Evolutionary conservation across 2,113 vertebrate genomes (phyloP), one percentile per base, ranked within the genome.

Genomic region (Neogobius melanostomus): DNA sequence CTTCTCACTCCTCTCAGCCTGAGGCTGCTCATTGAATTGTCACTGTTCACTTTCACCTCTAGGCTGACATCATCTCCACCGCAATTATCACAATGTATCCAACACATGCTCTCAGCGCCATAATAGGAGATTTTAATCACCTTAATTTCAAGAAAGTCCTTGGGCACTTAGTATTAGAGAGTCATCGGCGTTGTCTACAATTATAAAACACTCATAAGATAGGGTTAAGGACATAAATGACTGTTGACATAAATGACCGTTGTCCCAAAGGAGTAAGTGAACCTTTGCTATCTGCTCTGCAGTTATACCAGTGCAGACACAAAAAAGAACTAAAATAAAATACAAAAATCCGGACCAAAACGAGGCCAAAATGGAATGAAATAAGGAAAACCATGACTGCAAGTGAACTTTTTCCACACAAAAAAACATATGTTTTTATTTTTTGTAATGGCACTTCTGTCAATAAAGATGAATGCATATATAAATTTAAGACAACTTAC

Each of bases 71-170:
- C 47, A 36, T 8, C 71, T 66, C 64, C 21, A 62, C 81, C 11
- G 79, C 76, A 84, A 77, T 82, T 82, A 85, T 75, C 54, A 2
- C 46, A 52, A 52, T 82, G 83, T 82, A 81, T 84, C 83, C 82
- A 62, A 76, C 76, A 67, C 60, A 70, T 64, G 65, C 68, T 80
- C 72, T 69, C 72, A 7, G 59, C 53, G 15, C 77, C 50, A 48
- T 82, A 71, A 85, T 69, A 44, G 74, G 51, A 71, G 69, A 78
- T 84, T 80, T 81, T 81, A 86, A 87, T 83, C 78, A 76, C 66
- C 64, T 69, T 82, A 43, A 80, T 80, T 80, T 76, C 54, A 28
- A 62, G 62, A 79, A 83, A 71, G 79, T 83, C 82, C 74, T 84
- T 80, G 68, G 77, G 72, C 80, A 43, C 28, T 64, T 76, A 45